Conservation (phyloP, 64 coral and sea anemone genomes). For the Trachythela sp. region DNA sequence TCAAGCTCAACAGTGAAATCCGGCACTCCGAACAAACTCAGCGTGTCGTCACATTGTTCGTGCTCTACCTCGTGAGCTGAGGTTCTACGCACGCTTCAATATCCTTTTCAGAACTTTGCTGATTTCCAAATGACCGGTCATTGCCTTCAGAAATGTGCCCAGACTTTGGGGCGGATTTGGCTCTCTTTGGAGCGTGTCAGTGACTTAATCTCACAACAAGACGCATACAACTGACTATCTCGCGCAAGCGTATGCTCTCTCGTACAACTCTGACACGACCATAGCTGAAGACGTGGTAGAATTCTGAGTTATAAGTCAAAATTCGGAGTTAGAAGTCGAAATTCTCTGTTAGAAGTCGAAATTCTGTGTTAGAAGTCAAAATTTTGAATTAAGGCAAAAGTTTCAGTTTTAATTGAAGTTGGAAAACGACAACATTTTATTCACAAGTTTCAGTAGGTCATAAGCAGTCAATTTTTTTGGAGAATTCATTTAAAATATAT, state of each 20-base stretch:
- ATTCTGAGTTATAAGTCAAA: too few species aligned
- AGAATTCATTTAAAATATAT: too few species aligned
- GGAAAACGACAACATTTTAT: too few species aligned
- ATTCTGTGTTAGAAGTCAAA: too few species aligned
- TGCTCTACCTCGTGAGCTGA: neutral
- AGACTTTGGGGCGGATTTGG: neutral
- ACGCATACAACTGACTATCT: neutral
- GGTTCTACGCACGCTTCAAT: neutral
- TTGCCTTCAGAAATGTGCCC: neutral
- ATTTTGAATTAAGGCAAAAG: too few species aligned
- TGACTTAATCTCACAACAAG: neutral
- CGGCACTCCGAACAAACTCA: slow-evolving; percentile 34
- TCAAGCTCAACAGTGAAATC: neutral
- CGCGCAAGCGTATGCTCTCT: neutral
- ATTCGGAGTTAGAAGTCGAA: too few species aligned
- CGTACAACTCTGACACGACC: too few species aligned
- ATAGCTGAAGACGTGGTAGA: too few species aligned
- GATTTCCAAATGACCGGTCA: neutral
- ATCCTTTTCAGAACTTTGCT: neutral
- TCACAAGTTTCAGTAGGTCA: too few species aligned
- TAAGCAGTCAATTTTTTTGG: too few species aligned
- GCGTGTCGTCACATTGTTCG: slow-evolving; percentile 12
- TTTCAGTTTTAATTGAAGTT: too few species aligned
- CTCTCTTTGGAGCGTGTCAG: neutral
- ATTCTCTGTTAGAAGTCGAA: too few species aligned